phyloP scores from a whole-genome alignment of 30 jellyfish, hydroid and myxozoan species.

The Turritopsis dohrnii region DNA sequence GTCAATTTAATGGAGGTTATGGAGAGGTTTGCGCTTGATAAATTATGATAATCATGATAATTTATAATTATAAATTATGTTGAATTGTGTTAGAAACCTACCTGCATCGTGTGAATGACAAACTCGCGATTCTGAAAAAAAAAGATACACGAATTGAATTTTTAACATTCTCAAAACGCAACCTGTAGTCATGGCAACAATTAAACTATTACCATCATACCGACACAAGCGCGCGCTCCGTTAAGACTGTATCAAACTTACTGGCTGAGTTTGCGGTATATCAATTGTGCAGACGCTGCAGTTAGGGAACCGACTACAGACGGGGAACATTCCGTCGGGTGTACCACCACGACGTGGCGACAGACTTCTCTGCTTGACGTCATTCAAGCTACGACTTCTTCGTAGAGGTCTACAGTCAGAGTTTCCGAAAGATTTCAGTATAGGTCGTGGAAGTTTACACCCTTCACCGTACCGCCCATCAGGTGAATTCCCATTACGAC shows the following conservation, averaged over 20 bases:
- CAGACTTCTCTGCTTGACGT: background rate
- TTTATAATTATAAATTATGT: too few species aligned
- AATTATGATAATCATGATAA: too few species aligned
- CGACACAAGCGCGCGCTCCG: background rate
- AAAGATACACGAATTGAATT: too few species aligned
- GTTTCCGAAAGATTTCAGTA: background rate
- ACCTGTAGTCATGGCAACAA: too few species aligned
- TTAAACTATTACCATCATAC: background rate
- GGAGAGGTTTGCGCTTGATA: too few species aligned
- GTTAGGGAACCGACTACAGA: slow-evolving; percentile 94
- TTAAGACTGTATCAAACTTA: slow-evolving; percentile 30
- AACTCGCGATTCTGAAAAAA: slow-evolving; percentile 67
- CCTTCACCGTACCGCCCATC: slow-evolving; percentile 14
- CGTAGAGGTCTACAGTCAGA: background rate
- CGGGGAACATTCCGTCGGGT: slow-evolving; percentile 65
- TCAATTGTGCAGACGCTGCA: slow-evolving; percentile 94
- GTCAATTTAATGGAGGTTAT: too few species aligned
- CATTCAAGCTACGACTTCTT: slow-evolving; percentile 16
- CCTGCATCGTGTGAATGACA: slow-evolving; percentile 89
- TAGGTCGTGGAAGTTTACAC: slow-evolving; percentile 8
- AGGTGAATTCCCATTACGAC: slow-evolving; percentile 12
- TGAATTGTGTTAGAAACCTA: slow-evolving; percentile 9
- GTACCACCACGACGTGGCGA: slow-evolving; percentile 30
- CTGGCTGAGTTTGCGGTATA: slow-evolving; percentile 57
- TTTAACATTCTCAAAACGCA: too few species aligned